Evolutionary conservation across 2,797 vertebrate genomes (phyloP).

Genomic region (Poeciliopsis infans): DNA sequence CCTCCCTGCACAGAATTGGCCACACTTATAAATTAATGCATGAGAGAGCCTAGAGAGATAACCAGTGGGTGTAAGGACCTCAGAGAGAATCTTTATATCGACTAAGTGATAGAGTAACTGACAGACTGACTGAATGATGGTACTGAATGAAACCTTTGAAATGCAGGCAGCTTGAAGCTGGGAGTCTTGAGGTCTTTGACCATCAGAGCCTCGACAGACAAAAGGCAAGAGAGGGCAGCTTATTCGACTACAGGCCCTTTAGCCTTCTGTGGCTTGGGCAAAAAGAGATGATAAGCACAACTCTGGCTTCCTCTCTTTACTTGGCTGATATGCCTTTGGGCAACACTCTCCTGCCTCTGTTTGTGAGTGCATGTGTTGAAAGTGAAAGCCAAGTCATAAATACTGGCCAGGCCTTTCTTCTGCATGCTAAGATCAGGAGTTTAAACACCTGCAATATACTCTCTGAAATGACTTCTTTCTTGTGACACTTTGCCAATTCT

Average conservation of each 20-base stretch:
- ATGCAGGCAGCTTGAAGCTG: conserved; percentile 72
- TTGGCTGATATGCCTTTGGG: conserved; percentile 63
- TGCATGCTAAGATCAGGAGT: conserved; percentile 55
- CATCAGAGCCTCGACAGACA: conserved; percentile 61
- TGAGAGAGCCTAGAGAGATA: conserved; percentile 69
- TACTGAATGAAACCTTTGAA: conserved; percentile 71
- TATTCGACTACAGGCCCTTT: conserved; percentile 63
- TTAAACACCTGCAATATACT: conserved; percentile 61
- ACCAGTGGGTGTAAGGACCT: conserved; percentile 70
- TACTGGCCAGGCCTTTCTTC: conserved; percentile 48
- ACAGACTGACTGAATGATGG: conserved; percentile 66
- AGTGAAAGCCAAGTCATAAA: conserved; percentile 54
- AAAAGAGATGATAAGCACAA: conserved; percentile 68
- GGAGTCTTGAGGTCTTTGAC: conserved; percentile 71
- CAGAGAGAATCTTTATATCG: conserved; percentile 75
- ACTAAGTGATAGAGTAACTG: conserved; percentile 72
- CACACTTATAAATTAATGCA: conserved; percentile 75
- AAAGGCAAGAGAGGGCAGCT: conserved; percentile 65
- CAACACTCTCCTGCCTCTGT: conserved; percentile 47
- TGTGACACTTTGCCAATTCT: conserved; percentile 49
- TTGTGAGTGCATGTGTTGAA: conserved; percentile 55
- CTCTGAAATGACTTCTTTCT: conserved; percentile 51
- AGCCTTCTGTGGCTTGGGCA: conserved; percentile 63
- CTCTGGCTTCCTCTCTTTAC: conserved; percentile 41
- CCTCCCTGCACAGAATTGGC: conserved; percentile 46